Evolutionary conservation across 2,888 invertebrate species (phyloP).

Genomic region (Ceramica pisi): DNA sequence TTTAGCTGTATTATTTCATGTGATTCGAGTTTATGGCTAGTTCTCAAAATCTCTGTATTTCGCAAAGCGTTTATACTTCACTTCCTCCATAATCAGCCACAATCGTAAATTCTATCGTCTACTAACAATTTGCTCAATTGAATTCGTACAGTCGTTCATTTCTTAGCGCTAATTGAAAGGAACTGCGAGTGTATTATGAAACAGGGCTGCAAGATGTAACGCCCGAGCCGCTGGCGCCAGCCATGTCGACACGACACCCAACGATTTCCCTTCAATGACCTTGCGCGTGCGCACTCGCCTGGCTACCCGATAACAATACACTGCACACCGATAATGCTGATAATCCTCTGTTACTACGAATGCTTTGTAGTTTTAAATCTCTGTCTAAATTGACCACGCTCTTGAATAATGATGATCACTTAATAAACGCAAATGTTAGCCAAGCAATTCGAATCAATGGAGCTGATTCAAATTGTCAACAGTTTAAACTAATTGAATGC

Average conservation of each 20-base stretch:
- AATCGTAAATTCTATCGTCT: slow-evolving; percentile 58
- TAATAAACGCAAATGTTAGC: slow-evolving; percentile 67
- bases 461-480: slow-evolving; percentile 66
- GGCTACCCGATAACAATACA: slow-evolving; percentile 78
- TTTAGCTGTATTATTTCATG: slow-evolving; percentile 50
- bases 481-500: slow-evolving; percentile 64
- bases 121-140: slow-evolving; percentile 61
- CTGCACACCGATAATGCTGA: slow-evolving; percentile 71
- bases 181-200: slow-evolving; percentile 79
- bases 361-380: slow-evolving; percentile 52
- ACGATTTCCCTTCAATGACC: slow-evolving; percentile 89
- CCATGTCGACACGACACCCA: slow-evolving; percentile 82
- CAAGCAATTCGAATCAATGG: slow-evolving; percentile 67
- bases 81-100: slow-evolving; percentile 56
- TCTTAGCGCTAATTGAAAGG: slow-evolving; percentile 74
- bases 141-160: slow-evolving; percentile 65
- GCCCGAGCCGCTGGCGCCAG: slow-evolving; percentile 75
- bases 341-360: slow-evolving; percentile 68
- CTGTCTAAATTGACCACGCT: slow-evolving; percentile 34
- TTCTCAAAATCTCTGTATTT: slow-evolving; percentile 57
- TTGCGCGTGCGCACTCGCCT: slow-evolving; percentile 81
- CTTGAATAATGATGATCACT: slow-evolving; percentile 67
- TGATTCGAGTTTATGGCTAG: slow-evolving; percentile 52
- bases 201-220: slow-evolving; percentile 83
- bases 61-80: slow-evolving; percentile 54